phyloP scores from a whole-genome alignment of 2,888 invertebrate species.

The Pachydiplax longipennis region DNA sequence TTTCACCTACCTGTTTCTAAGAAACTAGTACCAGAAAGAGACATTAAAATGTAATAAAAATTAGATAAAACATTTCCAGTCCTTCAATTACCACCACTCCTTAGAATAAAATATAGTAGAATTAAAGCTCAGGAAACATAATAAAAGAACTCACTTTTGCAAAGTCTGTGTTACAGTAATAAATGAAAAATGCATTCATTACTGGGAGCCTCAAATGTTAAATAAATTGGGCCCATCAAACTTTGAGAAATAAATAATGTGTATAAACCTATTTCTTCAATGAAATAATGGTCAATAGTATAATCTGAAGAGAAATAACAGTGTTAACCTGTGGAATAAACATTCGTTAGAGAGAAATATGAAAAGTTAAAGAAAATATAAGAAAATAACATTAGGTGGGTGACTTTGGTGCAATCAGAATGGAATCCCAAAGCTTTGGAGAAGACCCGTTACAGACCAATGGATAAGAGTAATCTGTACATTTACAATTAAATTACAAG shows the following conservation, averaged over 20 bases:
- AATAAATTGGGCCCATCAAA: constrained; percentile 22
- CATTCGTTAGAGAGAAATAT: constrained; percentile 31
- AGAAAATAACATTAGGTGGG: constrained; percentile 41
- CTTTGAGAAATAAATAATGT: constrained; percentile 35
- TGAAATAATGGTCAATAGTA: constrained; percentile 24
- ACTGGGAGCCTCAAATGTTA: constrained; percentile 3
- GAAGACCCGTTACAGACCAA: constrained; percentile 41
- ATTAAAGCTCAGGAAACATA: constrained; percentile 47
- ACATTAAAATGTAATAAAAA: constrained; percentile 37
- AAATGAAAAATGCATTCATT: constrained; percentile 9
- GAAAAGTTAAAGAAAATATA: constrained; percentile 33
- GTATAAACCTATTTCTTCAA: constrained; percentile 17
- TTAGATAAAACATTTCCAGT: constrained; percentile 48
- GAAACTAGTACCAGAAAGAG: constrained; percentile 21
- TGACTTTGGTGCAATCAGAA: constrained; percentile 45
- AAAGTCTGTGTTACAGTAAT: not conserved
- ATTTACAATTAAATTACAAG: constrained; percentile 38
- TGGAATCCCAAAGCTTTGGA: constrained; percentile 44
- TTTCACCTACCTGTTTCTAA: not conserved
- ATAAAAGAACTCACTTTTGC: constrained; percentile 16
- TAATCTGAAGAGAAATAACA: constrained; percentile 36
- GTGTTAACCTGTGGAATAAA: constrained; percentile 17
- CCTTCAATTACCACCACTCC: constrained; percentile 48
- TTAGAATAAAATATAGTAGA: constrained; percentile 49
- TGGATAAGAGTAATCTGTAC: constrained; percentile 41